Evolutionary conservation across 2,888 invertebrate species (phyloP).

Genomic region (Pseudococcus jackbeardsleyi): DNA sequence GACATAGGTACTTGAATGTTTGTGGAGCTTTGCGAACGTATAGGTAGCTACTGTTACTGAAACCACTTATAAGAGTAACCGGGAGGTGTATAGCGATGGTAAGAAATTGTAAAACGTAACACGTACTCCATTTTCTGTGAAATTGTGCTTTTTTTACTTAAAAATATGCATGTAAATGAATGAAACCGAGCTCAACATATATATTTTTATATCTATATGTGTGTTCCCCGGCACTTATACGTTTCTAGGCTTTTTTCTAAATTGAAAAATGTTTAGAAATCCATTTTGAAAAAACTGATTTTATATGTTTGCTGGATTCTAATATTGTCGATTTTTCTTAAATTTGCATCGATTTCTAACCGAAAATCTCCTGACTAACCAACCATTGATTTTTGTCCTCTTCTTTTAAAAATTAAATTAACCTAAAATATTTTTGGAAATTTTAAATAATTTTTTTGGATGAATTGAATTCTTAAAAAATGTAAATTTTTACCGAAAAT

Average conservation of each 20-base stretch:
- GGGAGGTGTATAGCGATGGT: not conserved
- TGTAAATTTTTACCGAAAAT: too few relatives aligned
- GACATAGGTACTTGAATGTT: slow-evolving; percentile 8
- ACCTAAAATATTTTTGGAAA: too few relatives aligned
- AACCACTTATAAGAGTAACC: slow-evolving; percentile 7
- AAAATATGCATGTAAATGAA: slow-evolving; percentile 1
- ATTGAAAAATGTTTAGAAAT: not conserved
- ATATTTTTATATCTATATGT: not conserved
- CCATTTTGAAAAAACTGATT: not conserved
- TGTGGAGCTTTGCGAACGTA: not conserved
- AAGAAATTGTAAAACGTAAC: not conserved
- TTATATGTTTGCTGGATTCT: too few relatives aligned
- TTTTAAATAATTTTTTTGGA: too few relatives aligned
- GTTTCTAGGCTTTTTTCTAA: not conserved
- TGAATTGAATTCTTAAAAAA: too few relatives aligned
- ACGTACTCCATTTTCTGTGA: slow-evolving; percentile 5
- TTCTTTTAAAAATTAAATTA: too few relatives aligned
- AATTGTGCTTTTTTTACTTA: slow-evolving; percentile 4
- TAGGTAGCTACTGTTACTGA: not conserved
- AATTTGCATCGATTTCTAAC: too few relatives aligned
- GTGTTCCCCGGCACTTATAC: not conserved
- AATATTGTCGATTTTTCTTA: too few relatives aligned
- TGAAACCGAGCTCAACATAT: slow-evolving; percentile 1
- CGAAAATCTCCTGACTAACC: too few relatives aligned
- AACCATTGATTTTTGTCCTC: too few relatives aligned